Evolutionary conservation across 2,888 invertebrate species (phyloP).

Genomic region (Crepidodera aurea): DNA sequence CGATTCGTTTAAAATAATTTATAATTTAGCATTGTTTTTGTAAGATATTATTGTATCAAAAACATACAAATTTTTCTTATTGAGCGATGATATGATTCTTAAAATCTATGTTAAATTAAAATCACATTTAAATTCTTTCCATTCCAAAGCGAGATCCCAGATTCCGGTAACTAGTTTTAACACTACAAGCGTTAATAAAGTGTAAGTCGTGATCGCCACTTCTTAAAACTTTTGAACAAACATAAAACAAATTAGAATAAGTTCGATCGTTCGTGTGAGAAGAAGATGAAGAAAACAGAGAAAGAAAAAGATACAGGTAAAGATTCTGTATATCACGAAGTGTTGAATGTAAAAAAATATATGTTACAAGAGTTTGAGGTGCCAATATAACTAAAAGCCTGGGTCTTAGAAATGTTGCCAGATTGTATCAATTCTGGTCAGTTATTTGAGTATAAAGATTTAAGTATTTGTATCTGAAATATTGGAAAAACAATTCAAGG

Average conservation of each 20-base stretch:
- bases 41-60: no score
- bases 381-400: constrained; percentile 23
- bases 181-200: constrained; percentile 36
- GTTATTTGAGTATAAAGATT: no score
- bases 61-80: no score
- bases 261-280: constrained; percentile 37
- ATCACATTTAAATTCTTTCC: constrained; percentile 17
- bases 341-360: constrained; percentile 30
- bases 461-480: no score
- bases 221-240: constrained; percentile 32
- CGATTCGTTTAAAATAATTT: no score
- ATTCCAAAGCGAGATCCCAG: constrained; percentile 22
- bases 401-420: constrained; percentile 18
- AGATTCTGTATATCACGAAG: constrained; percentile 32
- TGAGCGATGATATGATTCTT: no score
- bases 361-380: constrained; percentile 30
- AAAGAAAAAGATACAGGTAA: constrained; percentile 20
- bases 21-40: no score
- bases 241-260: constrained; percentile 42
- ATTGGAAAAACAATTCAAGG: no score
- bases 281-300: constrained; percentile 25
- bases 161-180: constrained; percentile 28
- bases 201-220: constrained; percentile 33
- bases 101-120: neutral
- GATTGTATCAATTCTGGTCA: neutral